Percentiles rank a stretch among this genome's conserved stretches.
Evolutionary conservation across 2,113 vertebrate genomes (phyloP).

Genomic region (Xenopus laevis): DNA sequence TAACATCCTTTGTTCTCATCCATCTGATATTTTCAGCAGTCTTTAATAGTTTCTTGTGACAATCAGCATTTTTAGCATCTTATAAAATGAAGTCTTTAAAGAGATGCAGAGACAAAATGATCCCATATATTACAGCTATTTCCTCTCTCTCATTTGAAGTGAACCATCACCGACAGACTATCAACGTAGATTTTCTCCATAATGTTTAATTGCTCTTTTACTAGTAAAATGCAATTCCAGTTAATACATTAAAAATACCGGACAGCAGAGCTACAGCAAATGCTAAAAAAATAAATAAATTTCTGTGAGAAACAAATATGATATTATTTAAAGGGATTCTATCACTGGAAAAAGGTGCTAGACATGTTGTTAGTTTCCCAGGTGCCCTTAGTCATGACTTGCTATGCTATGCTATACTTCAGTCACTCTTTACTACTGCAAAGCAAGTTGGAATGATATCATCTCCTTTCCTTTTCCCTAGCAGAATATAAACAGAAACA

Average conservation of each 20-base stretch:
- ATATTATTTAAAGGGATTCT: too few species aligned
- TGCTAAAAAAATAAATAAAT: constrained; percentile 16
- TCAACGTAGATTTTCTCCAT: not conserved
- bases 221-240: constrained; percentile 34
- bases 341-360: too few species aligned
- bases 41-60: constrained; percentile 63
- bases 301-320: too few species aligned
- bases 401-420: too few species aligned
- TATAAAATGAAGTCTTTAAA: constrained; percentile 58
- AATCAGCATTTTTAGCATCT: constrained; percentile 60
- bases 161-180: constrained; percentile 17
- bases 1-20: constrained; percentile 66
- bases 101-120: constrained; percentile 51
- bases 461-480: too few species aligned
- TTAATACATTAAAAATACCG: constrained; percentile 40
- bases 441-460: too few species aligned
- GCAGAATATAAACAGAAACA: too few species aligned
- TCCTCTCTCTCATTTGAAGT: constrained; percentile 35
- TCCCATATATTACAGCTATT: constrained; percentile 51
- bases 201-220: constrained; percentile 22
- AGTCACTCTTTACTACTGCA: too few species aligned
- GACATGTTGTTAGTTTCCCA: too few species aligned
- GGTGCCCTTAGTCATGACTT: too few species aligned
- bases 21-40: constrained; percentile 59
- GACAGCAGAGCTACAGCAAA: constrained; percentile 8